These are phyloP conservation scores for Gopherus flavomarginatus DNA, from an alignment of 2,113 vertebrate species.

Conservation along the genomic window DNA sequence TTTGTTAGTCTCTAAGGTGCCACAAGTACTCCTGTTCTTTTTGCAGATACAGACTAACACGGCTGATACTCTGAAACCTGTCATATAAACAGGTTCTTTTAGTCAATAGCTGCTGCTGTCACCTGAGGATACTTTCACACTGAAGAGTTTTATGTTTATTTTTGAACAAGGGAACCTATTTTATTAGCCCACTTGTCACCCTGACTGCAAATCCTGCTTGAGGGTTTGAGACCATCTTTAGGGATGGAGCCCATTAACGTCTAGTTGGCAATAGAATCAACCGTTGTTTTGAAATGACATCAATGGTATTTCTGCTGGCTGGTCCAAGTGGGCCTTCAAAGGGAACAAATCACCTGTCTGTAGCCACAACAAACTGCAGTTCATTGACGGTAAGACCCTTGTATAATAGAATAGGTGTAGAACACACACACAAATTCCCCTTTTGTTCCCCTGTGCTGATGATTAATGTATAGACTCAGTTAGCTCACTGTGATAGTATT, in stretches of 20 bases:
- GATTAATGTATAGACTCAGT: not conserved
- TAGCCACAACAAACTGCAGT: accelerated
- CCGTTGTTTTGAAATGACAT: not conserved
- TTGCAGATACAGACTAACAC: no score
- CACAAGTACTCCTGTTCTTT: no score
- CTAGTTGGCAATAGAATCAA: not conserved
- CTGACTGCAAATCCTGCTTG: not conserved
- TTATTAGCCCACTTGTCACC: not conserved
- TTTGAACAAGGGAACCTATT: not conserved
- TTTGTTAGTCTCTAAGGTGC: no score
- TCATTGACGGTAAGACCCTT: accelerated
- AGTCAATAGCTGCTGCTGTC: not conserved
- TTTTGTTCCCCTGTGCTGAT: not conserved
- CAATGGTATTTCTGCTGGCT: not conserved
- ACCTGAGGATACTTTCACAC: not conserved
- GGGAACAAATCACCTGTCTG: not conserved
- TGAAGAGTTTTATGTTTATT: not conserved
- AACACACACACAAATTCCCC: accelerated
- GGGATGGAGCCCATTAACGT: accelerated
- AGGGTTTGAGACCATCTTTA: not conserved
- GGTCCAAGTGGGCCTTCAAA: not conserved
- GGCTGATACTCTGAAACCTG: no score
- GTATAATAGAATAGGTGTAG: not conserved
- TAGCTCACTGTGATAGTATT: not conserved
- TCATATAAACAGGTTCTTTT: not conserved